Conservation (phyloP, 2,888 invertebrate genomes). For the Neoitamus cyanurus region DNA sequence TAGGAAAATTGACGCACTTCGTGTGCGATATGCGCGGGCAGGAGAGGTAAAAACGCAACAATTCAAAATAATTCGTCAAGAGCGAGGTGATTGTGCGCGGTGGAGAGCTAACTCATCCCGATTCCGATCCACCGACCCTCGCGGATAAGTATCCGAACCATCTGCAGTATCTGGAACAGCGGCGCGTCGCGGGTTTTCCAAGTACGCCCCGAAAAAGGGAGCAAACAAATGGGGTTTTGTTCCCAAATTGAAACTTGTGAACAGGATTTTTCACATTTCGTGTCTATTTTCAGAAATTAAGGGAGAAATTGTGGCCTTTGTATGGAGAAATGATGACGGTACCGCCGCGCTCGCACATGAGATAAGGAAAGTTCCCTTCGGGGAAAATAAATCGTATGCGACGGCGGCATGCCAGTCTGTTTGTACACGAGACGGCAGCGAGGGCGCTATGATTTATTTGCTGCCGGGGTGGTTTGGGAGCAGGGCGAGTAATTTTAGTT, state of each 20-base stretch:
- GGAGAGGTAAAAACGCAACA: neutral
- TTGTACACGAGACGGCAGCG: conserved; percentile 16
- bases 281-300: conserved; percentile 31
- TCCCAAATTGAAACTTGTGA: conserved; percentile 40
- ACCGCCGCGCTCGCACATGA: neutral
- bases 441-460: conserved; percentile 40
- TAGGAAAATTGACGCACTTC: conserved; percentile 23
- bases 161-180: neutral
- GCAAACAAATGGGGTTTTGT: conserved; percentile 37
- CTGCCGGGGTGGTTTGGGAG: conserved; percentile 2
- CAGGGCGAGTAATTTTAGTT: neutral
- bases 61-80: conserved; percentile 3
- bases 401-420: conserved; percentile 39
- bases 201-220: neutral
- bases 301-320: conserved; percentile 34
- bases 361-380: conserved; percentile 18
- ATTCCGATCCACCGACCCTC: neutral
- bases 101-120: neutral
- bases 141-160: neutral
- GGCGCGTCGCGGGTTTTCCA: neutral
- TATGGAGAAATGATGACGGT: neutral
- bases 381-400: conserved; percentile 36
- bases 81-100: conserved; percentile 10
- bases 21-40: neutral
- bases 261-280: conserved; percentile 32